Evolutionary conservation across 2,888 invertebrate species (phyloP).

Genomic region (Nymphalis c-album): DNA sequence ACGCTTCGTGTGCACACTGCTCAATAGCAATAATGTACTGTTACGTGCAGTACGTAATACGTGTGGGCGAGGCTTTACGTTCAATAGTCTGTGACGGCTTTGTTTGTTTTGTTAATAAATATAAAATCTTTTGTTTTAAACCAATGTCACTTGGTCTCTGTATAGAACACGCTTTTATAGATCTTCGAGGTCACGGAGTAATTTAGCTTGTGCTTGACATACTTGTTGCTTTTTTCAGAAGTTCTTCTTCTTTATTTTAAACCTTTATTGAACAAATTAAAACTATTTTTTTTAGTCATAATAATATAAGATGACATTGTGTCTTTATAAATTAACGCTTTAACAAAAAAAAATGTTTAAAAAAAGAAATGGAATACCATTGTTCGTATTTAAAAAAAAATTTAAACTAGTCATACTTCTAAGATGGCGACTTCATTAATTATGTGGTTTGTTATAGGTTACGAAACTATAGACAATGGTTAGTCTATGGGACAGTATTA

Average conservation of each 20-base stretch:
- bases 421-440: constrained; percentile 36
- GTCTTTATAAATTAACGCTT: too few relatives aligned
- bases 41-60: constrained; percentile 6
- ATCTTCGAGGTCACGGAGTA: not conserved
- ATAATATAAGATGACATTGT: too few relatives aligned
- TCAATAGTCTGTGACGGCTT: constrained; percentile 25
- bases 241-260: too few relatives aligned
- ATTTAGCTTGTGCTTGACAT: not conserved
- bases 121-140: constrained; percentile 9
- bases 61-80: constrained; percentile 25
- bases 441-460: constrained; percentile 40
- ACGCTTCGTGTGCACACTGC: constrained; percentile 2
- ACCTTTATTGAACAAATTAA: not conserved
- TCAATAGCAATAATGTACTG: constrained; percentile 3
- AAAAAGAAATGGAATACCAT: constrained; percentile 22
- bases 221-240: too few relatives aligned
- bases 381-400: constrained; percentile 36
- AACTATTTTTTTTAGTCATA: not conserved
- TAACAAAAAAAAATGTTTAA: not conserved
- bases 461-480: constrained; percentile 46
- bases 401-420: constrained; percentile 37
- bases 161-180: constrained; percentile 1
- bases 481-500: constrained; percentile 45
- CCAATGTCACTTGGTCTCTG: not conserved
- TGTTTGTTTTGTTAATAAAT: constrained; percentile 21